Evolutionary conservation across 1,140 invertebrate species (phyloP), one percentile per base, ranked within the genome.

Genomic region (Heliconius melpomene): DNA sequence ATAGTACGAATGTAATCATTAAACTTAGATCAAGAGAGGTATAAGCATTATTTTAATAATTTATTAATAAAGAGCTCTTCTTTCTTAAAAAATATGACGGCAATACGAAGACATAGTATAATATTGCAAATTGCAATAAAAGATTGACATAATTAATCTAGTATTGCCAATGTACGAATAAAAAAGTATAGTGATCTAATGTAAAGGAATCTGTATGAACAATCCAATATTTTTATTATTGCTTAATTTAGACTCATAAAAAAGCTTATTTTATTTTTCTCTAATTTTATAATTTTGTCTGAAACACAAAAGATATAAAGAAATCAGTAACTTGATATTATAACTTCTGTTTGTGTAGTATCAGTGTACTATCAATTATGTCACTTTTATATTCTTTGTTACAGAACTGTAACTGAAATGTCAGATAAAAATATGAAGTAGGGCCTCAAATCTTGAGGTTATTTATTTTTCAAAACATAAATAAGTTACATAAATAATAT

Each of bases 11-110:
- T 57, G 38, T 75, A 66, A 66, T 26, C 50, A 60, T 73, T 71
- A 54, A 78, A 46, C 75, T 75, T 72, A 78, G 80, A 81, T 74
- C 57, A 76, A 52, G 76, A 75, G 75, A 75, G 57, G 29, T 74
- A 78, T 75, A 78, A 75, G 38, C 80, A 81, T 81, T 78, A 74
- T 78, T 77, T 72, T 81, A 74, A 78, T 80, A 72, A 75, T 75
- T 66, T 71, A 71, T 54, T 66, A 71, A 57, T 74, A 78, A 72
- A 57, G 54, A 73, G 70, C 23, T 78, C 36, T 79, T 74, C 73
- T 52, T 74, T 79, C 60, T 66, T 66, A 66, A 78, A 73, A 78
- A 78, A 78, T 73, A 78, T 57, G 77, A 78, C 77, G 72, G 72
- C 75, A 76, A 76, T 26, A 76, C 60, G 72, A 73, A 78, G 50